Conservation (phyloP, 1,140 invertebrate species). For the Sarcophaga bullata region DNA sequence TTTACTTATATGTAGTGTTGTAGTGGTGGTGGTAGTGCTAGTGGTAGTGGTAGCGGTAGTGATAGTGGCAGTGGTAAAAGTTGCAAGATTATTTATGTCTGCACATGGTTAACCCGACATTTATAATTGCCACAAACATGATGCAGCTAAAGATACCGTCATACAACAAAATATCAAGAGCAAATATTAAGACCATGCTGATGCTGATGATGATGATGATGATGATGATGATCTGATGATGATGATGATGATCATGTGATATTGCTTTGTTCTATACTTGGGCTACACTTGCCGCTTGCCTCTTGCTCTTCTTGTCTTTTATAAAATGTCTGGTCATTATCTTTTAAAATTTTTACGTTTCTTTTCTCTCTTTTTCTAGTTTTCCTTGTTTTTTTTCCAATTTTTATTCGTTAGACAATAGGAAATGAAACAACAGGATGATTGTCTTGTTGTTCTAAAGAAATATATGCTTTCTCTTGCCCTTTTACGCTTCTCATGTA, state of each 20-base stretch:
- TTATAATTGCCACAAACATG: slow-evolving; percentile 44
- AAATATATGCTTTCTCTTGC: slow-evolving; percentile 23
- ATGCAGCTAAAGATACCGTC: slow-evolving; percentile 17
- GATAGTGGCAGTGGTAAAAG: neutral
- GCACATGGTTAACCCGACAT: slow-evolving; percentile 44
- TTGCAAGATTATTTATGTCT: slow-evolving; percentile 45
- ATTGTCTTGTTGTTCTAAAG: neutral
- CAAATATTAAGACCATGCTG: neutral
- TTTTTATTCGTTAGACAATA: slow-evolving; percentile 9
- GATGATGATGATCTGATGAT: neutral
- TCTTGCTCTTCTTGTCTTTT: no score
- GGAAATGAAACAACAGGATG: slow-evolving; percentile 28
- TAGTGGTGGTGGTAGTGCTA: no score
- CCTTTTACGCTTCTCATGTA: neutral
- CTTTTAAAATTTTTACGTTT: slow-evolving; percentile 23
- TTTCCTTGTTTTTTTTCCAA: neutral
- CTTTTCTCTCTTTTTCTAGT: neutral
- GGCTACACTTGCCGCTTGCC: no score
- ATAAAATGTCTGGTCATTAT: neutral
- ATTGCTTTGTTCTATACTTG: neutral
- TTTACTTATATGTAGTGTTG: no score
- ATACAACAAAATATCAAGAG: neutral
- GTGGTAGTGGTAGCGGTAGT: neutral
- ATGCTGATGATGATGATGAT: neutral
- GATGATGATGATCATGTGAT: neutral